phyloP scores from a whole-genome alignment of 2,888 invertebrate genomes.

The Mythimna albipuncta region DNA sequence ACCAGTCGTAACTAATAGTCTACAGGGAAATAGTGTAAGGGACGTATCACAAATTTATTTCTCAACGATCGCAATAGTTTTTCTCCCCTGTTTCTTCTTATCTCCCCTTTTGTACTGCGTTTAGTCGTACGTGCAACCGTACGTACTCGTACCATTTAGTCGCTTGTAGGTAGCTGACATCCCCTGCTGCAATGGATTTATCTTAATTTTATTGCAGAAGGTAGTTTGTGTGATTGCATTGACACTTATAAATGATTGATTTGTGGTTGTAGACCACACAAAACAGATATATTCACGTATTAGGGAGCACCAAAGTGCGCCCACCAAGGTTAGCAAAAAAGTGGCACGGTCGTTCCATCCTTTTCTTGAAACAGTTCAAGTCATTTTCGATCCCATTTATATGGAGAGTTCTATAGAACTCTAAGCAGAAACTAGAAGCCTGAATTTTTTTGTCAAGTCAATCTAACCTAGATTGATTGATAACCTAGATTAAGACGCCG shows the following conservation, averaged over 20 bases:
- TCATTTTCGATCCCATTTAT: too few relatives aligned
- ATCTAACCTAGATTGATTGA: too few relatives aligned
- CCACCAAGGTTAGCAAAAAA: too few relatives aligned
- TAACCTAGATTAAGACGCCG: too few relatives aligned
- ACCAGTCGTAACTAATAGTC: slow-evolving; percentile 52
- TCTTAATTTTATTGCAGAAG: slow-evolving; percentile 9
- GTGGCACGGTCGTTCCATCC: too few relatives aligned
- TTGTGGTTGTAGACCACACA: too few relatives aligned
- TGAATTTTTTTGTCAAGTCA: too few relatives aligned
- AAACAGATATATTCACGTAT: too few relatives aligned
- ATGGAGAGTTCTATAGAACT: too few relatives aligned
- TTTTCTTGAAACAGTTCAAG: too few relatives aligned
- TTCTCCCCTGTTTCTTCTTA: slow-evolving; percentile 36
- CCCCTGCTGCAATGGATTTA: slow-evolving; percentile 47
- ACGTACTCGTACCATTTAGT: slow-evolving; percentile 45
- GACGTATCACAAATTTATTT: slow-evolving; percentile 60
- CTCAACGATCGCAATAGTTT: slow-evolving; percentile 54
- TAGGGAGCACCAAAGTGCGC: too few relatives aligned
- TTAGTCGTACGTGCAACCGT: slow-evolving; percentile 55
- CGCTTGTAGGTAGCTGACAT: slow-evolving; percentile 45
- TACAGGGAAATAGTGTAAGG: slow-evolving; percentile 52
- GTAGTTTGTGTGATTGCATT: slow-evolving; percentile 16
- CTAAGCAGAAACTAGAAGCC: too few relatives aligned
- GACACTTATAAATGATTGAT: background rate
- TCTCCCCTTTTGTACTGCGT: slow-evolving; percentile 55